Evolutionary conservation across 2,113 vertebrate species (phyloP).

Genomic region (Channa argus): DNA sequence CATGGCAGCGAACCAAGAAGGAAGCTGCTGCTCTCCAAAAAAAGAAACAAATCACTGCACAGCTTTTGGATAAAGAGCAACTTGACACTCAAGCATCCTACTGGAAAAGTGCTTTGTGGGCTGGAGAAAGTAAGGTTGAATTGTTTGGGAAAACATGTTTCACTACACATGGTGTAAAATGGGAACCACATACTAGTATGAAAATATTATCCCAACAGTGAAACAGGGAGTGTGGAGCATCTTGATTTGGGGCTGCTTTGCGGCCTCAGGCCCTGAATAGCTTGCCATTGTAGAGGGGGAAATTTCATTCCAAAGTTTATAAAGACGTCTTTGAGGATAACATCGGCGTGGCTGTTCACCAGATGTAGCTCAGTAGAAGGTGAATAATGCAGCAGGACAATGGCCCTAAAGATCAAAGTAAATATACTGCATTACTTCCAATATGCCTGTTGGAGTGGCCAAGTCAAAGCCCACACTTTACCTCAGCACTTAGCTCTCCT

Average conservation of each 20-base stretch:
- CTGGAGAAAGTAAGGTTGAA: not conserved
- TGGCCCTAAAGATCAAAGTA: no score
- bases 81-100: not conserved
- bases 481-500: no score
- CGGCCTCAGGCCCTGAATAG: no score
- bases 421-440: not conserved
- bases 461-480: not conserved
- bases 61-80: not conserved
- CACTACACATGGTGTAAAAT: no score
- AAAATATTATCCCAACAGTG: no score
- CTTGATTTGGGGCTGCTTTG: no score
- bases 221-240: no score
- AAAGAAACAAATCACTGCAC: not conserved
- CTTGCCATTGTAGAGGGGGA: no score
- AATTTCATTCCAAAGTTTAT: not conserved
- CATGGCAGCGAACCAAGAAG: no score
- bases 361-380: not conserved
- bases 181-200: no score
- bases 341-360: not conserved
- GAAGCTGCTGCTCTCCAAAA: no score
- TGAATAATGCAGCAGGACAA: not conserved
- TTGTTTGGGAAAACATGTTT: not conserved
- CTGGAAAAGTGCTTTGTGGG: not conserved
- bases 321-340: not conserved
- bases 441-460: not conserved